Conservation (phyloP, 2,797 vertebrate genomes). For the Oophaga sylvatica region DNA sequence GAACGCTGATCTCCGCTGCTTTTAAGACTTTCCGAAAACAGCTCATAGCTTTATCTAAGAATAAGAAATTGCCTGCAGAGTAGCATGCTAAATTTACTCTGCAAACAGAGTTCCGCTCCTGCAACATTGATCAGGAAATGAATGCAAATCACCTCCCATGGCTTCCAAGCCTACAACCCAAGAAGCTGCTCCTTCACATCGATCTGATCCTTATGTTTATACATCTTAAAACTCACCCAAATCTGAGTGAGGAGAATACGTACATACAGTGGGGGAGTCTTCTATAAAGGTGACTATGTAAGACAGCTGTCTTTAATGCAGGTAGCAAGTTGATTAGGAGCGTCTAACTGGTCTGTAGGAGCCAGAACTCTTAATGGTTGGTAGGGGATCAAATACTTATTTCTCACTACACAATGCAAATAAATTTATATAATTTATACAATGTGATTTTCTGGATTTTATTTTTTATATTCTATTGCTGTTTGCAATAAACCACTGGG, state of each 20-base stretch:
- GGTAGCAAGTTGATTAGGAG: too few species aligned
- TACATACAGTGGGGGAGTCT: too few species aligned
- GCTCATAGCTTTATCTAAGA: conserved; percentile 47
- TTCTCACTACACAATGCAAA: too few species aligned
- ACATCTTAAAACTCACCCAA: conserved; percentile 1
- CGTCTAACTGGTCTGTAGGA: too few species aligned
- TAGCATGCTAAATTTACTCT: conserved; percentile 43
- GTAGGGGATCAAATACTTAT: too few species aligned
- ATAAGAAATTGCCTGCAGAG: conserved; percentile 31
- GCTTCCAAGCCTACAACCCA: not conserved
- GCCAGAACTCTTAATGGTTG: too few species aligned
- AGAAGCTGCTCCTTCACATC: not conserved
- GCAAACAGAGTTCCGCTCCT: conserved; percentile 21
- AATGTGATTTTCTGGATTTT: too few species aligned
- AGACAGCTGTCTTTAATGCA: too few species aligned
- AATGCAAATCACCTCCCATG: conserved; percentile 42
- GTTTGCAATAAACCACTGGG: too few species aligned
- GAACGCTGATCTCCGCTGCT: conserved; percentile 2
- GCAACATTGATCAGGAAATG: conserved; percentile 46
- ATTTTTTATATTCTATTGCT: too few species aligned
- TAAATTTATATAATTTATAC: too few species aligned
- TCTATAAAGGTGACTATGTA: too few species aligned
- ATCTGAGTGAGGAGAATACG: not conserved
- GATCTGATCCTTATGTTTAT: conserved; percentile 3
- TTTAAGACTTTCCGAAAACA: conserved; percentile 41